phyloP scores from a whole-genome alignment of 2,888 invertebrate species.

The Leucophenga maculata region DNA sequence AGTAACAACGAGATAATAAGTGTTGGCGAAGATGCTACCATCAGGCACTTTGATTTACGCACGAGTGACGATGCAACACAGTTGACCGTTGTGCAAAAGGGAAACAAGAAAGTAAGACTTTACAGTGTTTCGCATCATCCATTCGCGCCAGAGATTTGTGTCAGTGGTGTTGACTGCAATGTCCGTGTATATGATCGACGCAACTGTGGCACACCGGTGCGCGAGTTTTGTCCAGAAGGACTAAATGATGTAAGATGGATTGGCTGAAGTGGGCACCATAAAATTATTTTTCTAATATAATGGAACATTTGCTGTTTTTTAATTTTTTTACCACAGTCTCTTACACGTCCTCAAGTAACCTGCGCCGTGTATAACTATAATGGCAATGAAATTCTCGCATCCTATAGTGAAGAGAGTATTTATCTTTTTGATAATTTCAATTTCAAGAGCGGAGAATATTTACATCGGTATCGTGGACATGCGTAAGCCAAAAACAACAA shows the following conservation, averaged over 20 bases:
- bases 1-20: conserved; percentile 86
- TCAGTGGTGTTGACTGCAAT: conserved; percentile 86
- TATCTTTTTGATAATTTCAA: conserved; percentile 85
- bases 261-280: conserved; percentile 20
- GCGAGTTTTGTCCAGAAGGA: conserved; percentile 77
- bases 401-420: conserved; percentile 94
- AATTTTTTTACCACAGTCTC: conserved; percentile 38
- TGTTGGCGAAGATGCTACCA: conserved; percentile 90
- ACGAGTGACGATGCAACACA: conserved; percentile 69
- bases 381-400: conserved; percentile 92
- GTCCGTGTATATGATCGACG: conserved; percentile 85
- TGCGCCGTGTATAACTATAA: conserved; percentile 93
- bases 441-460: conserved; percentile 72
- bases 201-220: conserved; percentile 74
- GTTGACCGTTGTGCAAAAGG: conserved; percentile 74
- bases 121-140: conserved; percentile 93
- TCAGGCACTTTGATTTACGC: conserved; percentile 87
- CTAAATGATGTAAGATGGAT: conserved; percentile 54
- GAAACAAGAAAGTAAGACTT: conserved; percentile 77
- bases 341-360: conserved; percentile 78
- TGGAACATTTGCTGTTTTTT: background rate
- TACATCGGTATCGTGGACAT: conserved; percentile 78
- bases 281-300: background rate
- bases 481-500: conserved; percentile 59
- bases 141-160: conserved; percentile 83